Percentiles rank a stretch among this genome's conserved stretches.
Conservation (phyloP, 2,113 vertebrate species). For the Cyanocitta stelleri region DNA sequence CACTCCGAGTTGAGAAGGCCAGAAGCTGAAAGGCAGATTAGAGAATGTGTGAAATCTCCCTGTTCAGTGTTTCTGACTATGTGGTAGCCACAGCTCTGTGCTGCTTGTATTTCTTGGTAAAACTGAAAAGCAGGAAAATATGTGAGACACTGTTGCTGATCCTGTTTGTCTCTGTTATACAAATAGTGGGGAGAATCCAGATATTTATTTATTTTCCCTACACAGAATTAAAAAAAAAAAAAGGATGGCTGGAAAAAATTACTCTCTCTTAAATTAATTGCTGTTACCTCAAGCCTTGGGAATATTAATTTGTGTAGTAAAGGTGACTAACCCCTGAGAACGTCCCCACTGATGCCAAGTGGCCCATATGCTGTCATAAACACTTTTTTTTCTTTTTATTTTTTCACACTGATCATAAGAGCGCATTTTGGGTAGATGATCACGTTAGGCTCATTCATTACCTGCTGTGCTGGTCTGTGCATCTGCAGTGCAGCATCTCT, state of each 20-base stretch:
- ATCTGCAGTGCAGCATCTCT: constrained; percentile 29
- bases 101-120: not conserved
- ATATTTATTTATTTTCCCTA: not conserved
- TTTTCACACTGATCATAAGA: not conserved
- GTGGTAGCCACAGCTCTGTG: not conserved
- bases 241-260: not conserved
- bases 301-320: not conserved
- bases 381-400: not conserved
- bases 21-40: not conserved
- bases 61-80: not conserved
- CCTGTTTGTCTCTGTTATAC: constrained; percentile 22
- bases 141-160: not conserved
- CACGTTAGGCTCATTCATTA: not conserved
- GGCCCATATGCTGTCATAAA: not conserved
- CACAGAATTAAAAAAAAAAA: not conserved
- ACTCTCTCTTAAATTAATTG: constrained; percentile 14
- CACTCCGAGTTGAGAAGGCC: not conserved
- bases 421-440: not conserved
- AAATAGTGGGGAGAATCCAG: constrained; percentile 26
- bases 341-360: not conserved
- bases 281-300: not conserved
- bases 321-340: not conserved
- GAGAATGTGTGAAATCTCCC: not conserved
- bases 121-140: constrained; percentile 11
- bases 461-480: constrained; percentile 12